Conservation (phyloP, 2,797 vertebrate species). For the Acanthornis magna region DNA sequence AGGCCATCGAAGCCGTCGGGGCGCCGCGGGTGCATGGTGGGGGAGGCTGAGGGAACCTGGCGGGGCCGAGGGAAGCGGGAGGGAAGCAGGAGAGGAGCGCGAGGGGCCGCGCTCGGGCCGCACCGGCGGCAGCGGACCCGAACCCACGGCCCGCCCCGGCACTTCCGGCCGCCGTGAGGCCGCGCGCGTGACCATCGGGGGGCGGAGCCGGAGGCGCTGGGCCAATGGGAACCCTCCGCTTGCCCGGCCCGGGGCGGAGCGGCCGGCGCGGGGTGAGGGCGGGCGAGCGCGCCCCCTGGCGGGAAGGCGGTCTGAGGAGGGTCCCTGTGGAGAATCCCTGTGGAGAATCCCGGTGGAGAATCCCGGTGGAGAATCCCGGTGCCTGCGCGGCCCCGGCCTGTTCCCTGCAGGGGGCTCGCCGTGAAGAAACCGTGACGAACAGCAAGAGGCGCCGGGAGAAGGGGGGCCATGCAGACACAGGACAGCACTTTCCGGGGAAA, state of each 20-base stretch:
- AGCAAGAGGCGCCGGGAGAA: background rate
- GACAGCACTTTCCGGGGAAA: background rate
- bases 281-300: background rate
- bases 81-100: background rate
- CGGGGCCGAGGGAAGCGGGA: no score
- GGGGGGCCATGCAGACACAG: fast-evolving
- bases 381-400: fast-evolving
- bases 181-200: background rate
- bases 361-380: background rate
- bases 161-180: background rate
- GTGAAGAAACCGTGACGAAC: fast-evolving
- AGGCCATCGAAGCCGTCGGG: constrained; percentile 91
- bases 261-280: no score
- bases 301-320: background rate
- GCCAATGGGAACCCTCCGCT: background rate
- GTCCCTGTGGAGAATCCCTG: background rate
- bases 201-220: background rate
- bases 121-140: background rate
- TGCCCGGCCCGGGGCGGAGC: background rate
- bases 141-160: fast-evolving
- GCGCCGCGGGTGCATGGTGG: constrained; percentile 86
- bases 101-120: background rate
- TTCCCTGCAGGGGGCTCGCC: fast-evolving
- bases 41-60: background rate
- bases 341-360: no score